A percentile compares a stretch with the other conserved stretches of the same genome.
Conservation (phyloP, 2,888 invertebrate genomes). For the Prosopocoilus inquinatus region DNA sequence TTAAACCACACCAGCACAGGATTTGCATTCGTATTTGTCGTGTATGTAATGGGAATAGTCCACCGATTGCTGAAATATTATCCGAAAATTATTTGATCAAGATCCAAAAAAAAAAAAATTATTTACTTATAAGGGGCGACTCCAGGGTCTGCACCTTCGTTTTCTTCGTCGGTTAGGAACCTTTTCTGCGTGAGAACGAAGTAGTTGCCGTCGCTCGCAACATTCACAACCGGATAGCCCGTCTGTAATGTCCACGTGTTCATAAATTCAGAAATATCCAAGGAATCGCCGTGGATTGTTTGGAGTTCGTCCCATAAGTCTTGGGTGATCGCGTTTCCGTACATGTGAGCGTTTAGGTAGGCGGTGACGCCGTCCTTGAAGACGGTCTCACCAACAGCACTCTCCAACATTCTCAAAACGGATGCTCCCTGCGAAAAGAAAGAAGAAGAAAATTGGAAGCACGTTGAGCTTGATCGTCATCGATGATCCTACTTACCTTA, state of each 20-base stretch:
- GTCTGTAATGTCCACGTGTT: slow-evolving; percentile 88
- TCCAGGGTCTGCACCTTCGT: not conserved
- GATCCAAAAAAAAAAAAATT: not conserved
- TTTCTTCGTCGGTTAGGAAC: slow-evolving; percentile 64
- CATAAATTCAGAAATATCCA: slow-evolving; percentile 64
- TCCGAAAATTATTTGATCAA: not conserved
- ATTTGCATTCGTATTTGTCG: slow-evolving; percentile 50
- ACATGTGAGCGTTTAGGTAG: slow-evolving; percentile 70
- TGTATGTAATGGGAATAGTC: slow-evolving; percentile 81
- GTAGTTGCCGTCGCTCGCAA: slow-evolving; percentile 51
- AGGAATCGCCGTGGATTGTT: slow-evolving; percentile 52
- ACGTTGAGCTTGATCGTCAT: too few species aligned
- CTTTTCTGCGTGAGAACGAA: slow-evolving; percentile 70
- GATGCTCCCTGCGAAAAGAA: slow-evolving; percentile 73
- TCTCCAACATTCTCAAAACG: slow-evolving; percentile 84
- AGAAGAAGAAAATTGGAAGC: too few species aligned
- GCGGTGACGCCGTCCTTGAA: slow-evolving; percentile 73
- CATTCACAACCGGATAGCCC: slow-evolving; percentile 79
- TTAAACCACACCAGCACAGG: slow-evolving; percentile 31
- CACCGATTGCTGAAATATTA: slow-evolving; percentile 67
- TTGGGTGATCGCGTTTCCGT: slow-evolving; percentile 74
- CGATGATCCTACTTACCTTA: slow-evolving; percentile 64
- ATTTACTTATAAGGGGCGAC: not conserved
- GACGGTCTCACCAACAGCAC: slow-evolving; percentile 67
- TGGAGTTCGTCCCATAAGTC: slow-evolving; percentile 72